These are phyloP conservation scores for Loripinus fragilis DNA, from an alignment of 2,888 invertebrate species.

Conservation along the genomic window DNA sequence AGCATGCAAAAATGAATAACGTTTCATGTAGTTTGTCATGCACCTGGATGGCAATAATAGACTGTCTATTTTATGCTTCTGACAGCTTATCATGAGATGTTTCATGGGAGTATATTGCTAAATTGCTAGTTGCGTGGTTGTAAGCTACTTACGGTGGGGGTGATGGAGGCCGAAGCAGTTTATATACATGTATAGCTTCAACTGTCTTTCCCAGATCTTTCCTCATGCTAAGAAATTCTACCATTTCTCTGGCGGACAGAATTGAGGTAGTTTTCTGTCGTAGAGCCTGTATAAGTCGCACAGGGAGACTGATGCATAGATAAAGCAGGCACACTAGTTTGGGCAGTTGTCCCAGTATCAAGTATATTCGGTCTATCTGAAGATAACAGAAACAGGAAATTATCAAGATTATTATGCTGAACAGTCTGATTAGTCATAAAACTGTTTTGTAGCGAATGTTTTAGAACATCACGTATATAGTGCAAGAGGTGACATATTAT, in stretches of 20 bases:
- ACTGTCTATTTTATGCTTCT: no score
- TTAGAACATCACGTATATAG: no score
- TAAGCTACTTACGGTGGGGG: constrained; percentile 29
- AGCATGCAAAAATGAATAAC: no score
- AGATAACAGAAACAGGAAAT: background rate
- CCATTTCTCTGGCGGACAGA: constrained; percentile 42
- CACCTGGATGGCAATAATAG: no score
- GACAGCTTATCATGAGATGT: no score
- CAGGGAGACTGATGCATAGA: constrained; percentile 60
- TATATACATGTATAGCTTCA: constrained; percentile 59
- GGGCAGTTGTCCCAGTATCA: constrained; percentile 48
- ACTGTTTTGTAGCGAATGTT: no score
- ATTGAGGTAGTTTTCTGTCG: constrained; percentile 36
- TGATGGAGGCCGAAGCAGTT: constrained; percentile 48
- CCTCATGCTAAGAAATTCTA: constrained; percentile 37
- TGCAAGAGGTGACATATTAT: no score
- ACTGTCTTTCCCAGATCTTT: constrained; percentile 34
- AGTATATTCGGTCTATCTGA: constrained; percentile 10
- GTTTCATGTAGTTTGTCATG: no score
- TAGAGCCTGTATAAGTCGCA: constrained; percentile 48
- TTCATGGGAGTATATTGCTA: no score
- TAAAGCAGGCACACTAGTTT: constrained; percentile 58
- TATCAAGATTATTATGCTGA: no score
- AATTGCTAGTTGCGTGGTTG: no score
- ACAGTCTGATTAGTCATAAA: no score